Evolutionary conservation across 2,797 vertebrate species (phyloP).

Genomic region (Sebastes elongatus): DNA sequence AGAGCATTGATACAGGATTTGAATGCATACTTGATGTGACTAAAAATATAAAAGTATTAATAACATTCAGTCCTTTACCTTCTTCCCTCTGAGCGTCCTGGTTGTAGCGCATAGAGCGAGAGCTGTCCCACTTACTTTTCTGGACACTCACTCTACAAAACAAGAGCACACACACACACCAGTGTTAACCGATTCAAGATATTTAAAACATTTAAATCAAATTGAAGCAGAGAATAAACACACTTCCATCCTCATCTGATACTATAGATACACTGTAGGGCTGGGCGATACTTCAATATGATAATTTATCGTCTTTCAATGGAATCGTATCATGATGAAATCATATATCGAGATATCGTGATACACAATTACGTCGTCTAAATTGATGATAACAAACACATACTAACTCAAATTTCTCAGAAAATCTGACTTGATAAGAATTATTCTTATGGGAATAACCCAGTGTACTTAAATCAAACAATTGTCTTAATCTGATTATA

Average conservation of each 20-base stretch:
- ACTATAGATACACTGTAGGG: too few relatives aligned
- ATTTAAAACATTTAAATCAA: not conserved
- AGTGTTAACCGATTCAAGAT: not conserved
- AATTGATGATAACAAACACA: fast-evolving
- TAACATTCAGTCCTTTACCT: conserved; percentile 76
- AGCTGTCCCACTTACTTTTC: conserved; percentile 96
- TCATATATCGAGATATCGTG: too few relatives aligned
- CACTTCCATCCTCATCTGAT: not conserved
- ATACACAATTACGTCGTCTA: too few relatives aligned
- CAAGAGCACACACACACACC: not conserved
- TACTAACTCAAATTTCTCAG: too few relatives aligned
- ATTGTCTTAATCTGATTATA: too few relatives aligned
- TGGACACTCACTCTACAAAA: conserved; percentile 90
- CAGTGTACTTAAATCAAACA: too few relatives aligned
- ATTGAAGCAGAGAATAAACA: not conserved
- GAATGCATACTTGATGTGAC: not conserved
- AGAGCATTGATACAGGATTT: not conserved
- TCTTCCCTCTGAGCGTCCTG: conserved; percentile 98
- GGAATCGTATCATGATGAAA: too few relatives aligned
- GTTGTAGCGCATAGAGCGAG: conserved; percentile 94
- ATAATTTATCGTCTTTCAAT: too few relatives aligned
- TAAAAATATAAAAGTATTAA: not conserved
- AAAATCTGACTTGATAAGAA: too few relatives aligned
- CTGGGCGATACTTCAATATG: fast-evolving
- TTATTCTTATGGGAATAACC: too few relatives aligned